These are phyloP conservation scores for Seriola dumerili DNA, from an alignment of 2,113 vertebrate species.

Conservation along the genomic window DNA sequence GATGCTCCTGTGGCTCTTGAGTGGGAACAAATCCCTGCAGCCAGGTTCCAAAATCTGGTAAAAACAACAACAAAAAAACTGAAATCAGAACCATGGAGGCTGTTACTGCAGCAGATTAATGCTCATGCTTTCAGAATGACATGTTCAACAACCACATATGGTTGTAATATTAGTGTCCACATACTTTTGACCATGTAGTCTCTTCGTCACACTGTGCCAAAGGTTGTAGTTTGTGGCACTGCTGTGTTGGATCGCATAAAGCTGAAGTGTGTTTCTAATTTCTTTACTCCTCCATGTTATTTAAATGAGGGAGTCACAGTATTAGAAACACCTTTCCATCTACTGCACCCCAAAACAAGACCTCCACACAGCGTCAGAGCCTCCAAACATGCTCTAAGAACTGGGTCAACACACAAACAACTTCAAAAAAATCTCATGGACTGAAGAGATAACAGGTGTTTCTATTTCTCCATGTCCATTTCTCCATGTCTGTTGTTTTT, in stretches of 20 bases:
- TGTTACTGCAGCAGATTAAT: neutral
- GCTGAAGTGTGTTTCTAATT: conserved; percentile 41
- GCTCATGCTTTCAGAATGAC: neutral
- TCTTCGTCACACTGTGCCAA: neutral
- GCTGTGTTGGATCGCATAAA: conserved; percentile 35
- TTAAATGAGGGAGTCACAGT: conserved; percentile 25
- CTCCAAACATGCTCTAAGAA: conserved; percentile 4
- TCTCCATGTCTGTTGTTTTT: too few relatives aligned
- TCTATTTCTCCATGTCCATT: neutral
- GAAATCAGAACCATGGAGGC: neutral
- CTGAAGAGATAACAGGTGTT: conserved; percentile 15
- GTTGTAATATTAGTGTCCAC: neutral
- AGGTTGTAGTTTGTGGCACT: neutral
- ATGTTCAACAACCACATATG: neutral
- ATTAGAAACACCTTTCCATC: conserved; percentile 43
- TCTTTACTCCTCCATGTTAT: conserved; percentile 10
- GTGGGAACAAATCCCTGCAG: too few relatives aligned
- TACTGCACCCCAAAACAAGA: neutral
- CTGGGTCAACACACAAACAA: conserved; percentile 3
- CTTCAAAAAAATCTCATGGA: neutral
- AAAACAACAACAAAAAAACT: too few relatives aligned
- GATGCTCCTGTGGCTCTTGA: too few relatives aligned
- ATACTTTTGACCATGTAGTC: neutral
- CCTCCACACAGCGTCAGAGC: neutral
- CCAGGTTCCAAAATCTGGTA: too few relatives aligned